Conservation (phyloP, 2,888 invertebrate genomes). For the Ormia ochracea region DNA sequence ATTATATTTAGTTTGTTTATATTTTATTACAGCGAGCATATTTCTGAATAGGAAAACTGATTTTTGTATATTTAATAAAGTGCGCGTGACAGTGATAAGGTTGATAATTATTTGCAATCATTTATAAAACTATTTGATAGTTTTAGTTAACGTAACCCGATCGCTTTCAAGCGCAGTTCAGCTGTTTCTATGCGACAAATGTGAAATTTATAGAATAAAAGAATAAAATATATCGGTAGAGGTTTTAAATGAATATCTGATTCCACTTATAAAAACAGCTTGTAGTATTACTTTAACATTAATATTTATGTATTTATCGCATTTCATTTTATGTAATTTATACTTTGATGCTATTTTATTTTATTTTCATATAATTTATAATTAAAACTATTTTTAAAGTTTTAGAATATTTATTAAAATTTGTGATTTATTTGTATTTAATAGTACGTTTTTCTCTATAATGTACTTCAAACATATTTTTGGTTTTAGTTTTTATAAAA, state of each 20-base stretch:
- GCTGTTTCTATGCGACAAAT: neutral
- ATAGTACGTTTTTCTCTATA: constrained; percentile 12
- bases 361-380: constrained; percentile 19
- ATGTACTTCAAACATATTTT: neutral
- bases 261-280: neutral
- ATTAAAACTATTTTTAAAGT: constrained; percentile 31
- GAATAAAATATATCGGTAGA: neutral
- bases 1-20: constrained; percentile 3
- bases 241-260: neutral
- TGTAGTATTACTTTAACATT: neutral
- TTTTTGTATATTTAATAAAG: constrained; percentile 24
- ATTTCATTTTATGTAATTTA: constrained; percentile 24
- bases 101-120: neutral
- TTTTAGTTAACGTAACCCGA: neutral
- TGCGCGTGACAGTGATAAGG: neutral
- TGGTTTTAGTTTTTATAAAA: constrained; percentile 38
- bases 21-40: constrained; percentile 58
- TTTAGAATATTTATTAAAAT: constrained; percentile 52
- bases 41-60: constrained; percentile 62
- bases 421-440: constrained; percentile 9
- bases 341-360: constrained; percentile 27
- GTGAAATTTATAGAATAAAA: neutral
- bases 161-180: neutral
- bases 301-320: neutral
- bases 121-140: neutral